Conservation (phyloP, 2,113 vertebrate genomes). For the Tursiops truncatus region DNA sequence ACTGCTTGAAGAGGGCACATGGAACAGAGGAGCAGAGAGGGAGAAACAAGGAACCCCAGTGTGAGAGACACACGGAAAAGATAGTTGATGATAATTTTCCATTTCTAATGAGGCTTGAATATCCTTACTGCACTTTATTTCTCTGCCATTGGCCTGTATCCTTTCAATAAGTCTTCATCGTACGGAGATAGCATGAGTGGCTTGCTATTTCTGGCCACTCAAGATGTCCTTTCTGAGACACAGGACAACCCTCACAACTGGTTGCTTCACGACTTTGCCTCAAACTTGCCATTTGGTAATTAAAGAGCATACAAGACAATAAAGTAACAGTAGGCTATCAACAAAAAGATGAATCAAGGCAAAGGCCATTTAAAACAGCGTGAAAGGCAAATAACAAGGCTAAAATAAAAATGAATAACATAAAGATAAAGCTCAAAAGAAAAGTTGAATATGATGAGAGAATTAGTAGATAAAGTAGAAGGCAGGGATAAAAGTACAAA, state of each 20-base stretch:
- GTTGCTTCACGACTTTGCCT: not conserved
- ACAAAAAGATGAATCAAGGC: slow-evolving; percentile 44
- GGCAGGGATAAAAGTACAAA: slow-evolving; percentile 3
- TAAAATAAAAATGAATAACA: slow-evolving; percentile 40
- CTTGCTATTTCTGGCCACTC: not conserved
- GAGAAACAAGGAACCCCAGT: not conserved
- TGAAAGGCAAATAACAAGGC: slow-evolving; percentile 61
- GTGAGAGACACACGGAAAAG: not conserved
- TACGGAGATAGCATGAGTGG: not conserved
- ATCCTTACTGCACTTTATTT: not conserved
- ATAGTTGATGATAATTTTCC: not conserved
- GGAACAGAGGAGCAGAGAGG: not conserved
- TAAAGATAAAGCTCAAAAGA: slow-evolving; percentile 62
- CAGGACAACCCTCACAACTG: not conserved
- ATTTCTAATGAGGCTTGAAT: not conserved
- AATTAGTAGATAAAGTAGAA: slow-evolving; percentile 54
- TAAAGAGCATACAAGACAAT: slow-evolving; percentile 44
- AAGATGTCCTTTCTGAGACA: not conserved
- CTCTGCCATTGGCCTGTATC: not conserved
- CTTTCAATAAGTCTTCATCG: not conserved
- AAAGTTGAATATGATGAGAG: slow-evolving; percentile 18
- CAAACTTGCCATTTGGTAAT: slow-evolving; percentile 35
- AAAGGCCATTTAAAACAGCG: slow-evolving; percentile 46
- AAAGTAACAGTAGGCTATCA: not conserved
- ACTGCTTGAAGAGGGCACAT: not conserved